Evolutionary conservation across 53 echinoderm and acorn worm species (phyloP), one percentile per base, ranked within the genome.

Genomic region (Stichopus horrens): DNA sequence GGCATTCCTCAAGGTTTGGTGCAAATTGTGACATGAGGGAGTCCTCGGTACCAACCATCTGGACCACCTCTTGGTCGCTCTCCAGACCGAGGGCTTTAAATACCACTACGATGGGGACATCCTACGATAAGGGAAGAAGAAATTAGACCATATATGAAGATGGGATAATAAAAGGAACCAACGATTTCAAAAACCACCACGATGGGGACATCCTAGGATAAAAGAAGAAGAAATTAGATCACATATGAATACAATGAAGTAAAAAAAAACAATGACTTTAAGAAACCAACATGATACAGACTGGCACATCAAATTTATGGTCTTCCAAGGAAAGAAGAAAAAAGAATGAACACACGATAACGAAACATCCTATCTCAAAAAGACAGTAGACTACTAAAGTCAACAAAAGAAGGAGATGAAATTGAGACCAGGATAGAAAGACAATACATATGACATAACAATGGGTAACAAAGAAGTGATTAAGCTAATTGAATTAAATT

Each of bases 61-160:
- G 99, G 6, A 99, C 94, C 5, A 99, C 93, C 89, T 99, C 99
- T 74, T 99, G 99, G 90, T 99, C 99, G 90, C 96, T 96, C 85
- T 99, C 99, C 88, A 99, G 91, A 11, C 99, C 99, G 92, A 99
- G 93, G 20, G 99, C 99, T 76, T 99, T 99, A 83, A 99, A 94
- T 9, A 99, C 91, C 6, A 94, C 91, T 9, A 94, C 99, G 51
- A 99, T 94, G 0, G 99, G 99, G 54, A 99, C 92, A 74, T 99
- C 99, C 99, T 99, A 66, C 5, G 59, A 59, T 59, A 68, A 68
- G 18, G 19, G 8, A 74, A 75, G 9, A 60, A n/a, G n/a, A n/a
- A n/a, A n/a, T n/a, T n/a, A n/a, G n/a, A n/a, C n/a, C n/a, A n/a
- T n/a, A n/a, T n/a, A n/a, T n/a, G n/a, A n/a, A n/a, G n/a, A n/a